Evolutionary conservation across 2,797 vertebrate species (phyloP), one percentile per base, ranked within the genome.

Genomic region (Phylloscopus collybita): DNA sequence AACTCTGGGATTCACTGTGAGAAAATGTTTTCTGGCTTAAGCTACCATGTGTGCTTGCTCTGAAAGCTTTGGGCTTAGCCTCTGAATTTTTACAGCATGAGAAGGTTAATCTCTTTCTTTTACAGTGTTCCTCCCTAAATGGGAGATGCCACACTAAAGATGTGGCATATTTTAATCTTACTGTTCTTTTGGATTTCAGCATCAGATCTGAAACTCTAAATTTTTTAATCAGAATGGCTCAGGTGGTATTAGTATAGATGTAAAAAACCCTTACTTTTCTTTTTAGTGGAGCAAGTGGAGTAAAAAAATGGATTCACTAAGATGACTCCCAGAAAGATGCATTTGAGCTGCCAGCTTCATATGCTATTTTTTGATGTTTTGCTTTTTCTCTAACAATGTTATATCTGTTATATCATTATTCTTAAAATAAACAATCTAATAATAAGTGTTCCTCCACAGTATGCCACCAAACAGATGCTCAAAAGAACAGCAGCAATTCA

Each of bases 391-490:
- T 80, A 80, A 83, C 59, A 82, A 54, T 67, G 72, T 36, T 23
- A 15, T 74, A 61, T 67, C 50, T 92, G 44, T 87, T 92, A 44
- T 84, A 90, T 59, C 27, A 25, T 74, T 72, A 20, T 66, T 86
- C 88, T 78, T 86, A 80, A 93, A 96, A 91, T 90, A 93, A 89
- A 85, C 64, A 76, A 30, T 57, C 72, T 78, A 91, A 92, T 91
- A 81, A 75, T 88, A 92, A 65, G 29, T 56, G 36, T 86, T 93
- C 42, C 30, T 94, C n/a, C 32, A 62, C 71, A 74, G 34, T 59
- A 62, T 83, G 62, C 36, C 50, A 91, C 53, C 61, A 84, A 94
- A 86, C 79, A 95, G 85, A 90, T 88, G 87, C 93, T 60, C 8
- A 3, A 93, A 90, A 81, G 70, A 92, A 84, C 62, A 83, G 51